Conservation (phyloP, 2,113 vertebrate species). For the Neolamprologus kungweensis region DNA sequence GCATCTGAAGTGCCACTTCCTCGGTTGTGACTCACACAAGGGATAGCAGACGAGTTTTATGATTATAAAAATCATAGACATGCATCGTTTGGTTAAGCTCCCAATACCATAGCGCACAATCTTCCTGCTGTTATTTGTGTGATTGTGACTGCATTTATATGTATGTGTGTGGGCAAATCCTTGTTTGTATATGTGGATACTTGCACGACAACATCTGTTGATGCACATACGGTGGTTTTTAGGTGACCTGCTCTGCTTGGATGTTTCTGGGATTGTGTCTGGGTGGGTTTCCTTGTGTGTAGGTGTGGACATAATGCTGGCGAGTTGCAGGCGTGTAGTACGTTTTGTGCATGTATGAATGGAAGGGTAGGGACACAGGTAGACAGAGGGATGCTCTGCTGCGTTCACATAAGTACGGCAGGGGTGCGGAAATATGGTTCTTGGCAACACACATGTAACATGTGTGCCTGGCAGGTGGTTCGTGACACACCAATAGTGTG, state of each 20-base stretch:
- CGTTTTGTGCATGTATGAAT: neutral
- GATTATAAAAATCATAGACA: conserved; percentile 50
- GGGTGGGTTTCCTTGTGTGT: neutral
- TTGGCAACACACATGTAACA: conserved; percentile 72
- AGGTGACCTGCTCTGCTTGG: neutral
- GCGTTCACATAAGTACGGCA: conserved; percentile 49
- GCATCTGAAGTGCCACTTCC: conserved; percentile 46
- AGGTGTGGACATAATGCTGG: neutral
- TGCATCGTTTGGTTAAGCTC: conserved; percentile 51
- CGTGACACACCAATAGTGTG: conserved; percentile 23
- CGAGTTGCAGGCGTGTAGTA: conserved; percentile 10
- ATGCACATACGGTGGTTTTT: neutral
- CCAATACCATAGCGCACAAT: conserved; percentile 21
- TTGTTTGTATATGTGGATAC: neutral
- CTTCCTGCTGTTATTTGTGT: neutral
- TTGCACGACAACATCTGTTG: conserved; percentile 7
- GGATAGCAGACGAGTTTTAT: conserved; percentile 43
- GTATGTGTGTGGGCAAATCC: neutral
- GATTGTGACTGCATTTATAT: neutral
- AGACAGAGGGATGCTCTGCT: conserved; percentile 62
- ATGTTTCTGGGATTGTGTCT: neutral
- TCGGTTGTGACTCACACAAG: conserved; percentile 37
- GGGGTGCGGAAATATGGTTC: conserved; percentile 69
- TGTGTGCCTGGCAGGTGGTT: conserved; percentile 64
- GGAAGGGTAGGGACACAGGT: conserved; percentile 15